Percentiles rank a stretch among this genome's conserved stretches.
Conservation (phyloP, 2,797 vertebrate genomes). For the Ciconia nigra region DNA sequence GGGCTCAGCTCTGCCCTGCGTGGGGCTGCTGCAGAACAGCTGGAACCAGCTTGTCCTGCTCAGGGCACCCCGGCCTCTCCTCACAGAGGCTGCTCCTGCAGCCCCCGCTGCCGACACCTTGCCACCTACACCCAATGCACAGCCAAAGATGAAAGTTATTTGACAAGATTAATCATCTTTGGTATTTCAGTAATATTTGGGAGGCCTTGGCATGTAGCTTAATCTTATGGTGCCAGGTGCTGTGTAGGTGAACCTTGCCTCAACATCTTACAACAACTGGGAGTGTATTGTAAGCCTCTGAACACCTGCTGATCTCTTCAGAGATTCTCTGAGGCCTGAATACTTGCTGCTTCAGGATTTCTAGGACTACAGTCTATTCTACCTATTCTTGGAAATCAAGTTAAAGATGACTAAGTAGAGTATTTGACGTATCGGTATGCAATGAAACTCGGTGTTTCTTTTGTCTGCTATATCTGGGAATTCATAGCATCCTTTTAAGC, state of each 20-base stretch:
- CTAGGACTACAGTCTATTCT: not conserved
- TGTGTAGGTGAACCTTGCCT: too few relatives aligned
- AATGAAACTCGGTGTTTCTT: not conserved
- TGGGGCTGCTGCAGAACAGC: too few relatives aligned
- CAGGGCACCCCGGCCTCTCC: fast-evolving
- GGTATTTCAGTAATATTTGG: not conserved
- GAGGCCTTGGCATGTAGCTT: not conserved
- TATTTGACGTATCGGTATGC: fast-evolving
- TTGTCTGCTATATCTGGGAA: not conserved
- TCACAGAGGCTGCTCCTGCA: not conserved
- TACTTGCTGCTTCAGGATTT: not conserved
- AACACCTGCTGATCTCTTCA: not conserved
- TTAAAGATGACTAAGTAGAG: not conserved
- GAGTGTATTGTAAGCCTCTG: too few relatives aligned
- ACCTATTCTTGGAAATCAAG: not conserved
- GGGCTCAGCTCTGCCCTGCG: not conserved
- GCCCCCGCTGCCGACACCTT: fast-evolving
- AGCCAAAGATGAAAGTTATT: fast-evolving
- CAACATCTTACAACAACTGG: fast-evolving
- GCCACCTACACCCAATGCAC: fast-evolving
- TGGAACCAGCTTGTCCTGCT: fast-evolving
- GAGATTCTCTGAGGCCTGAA: too few relatives aligned
- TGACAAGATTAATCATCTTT: not conserved
- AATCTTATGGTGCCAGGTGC: not conserved
- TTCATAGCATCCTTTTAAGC: not conserved